A percentile compares a stretch with the other conserved stretches of the same genome.
Evolutionary conservation across 2,113 vertebrate genomes (phyloP).

Genomic region (Calidris pugnax): DNA sequence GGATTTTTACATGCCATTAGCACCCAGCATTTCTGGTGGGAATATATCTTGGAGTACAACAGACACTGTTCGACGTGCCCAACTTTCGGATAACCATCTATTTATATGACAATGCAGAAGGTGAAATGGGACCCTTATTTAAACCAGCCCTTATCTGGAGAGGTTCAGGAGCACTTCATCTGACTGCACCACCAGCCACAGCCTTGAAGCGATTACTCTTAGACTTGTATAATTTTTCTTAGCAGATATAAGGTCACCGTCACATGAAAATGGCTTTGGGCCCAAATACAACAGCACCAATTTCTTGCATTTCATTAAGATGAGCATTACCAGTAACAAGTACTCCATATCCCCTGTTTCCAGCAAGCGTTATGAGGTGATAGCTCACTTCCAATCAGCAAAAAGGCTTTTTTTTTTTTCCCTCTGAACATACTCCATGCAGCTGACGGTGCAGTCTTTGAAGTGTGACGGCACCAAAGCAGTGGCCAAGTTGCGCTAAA

Average conservation of each 20-base stretch:
- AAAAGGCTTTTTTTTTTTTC: neutral
- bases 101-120: neutral
- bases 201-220: neutral
- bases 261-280: neutral
- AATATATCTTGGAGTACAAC: neutral
- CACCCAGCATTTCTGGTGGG: neutral
- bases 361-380: neutral
- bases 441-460: too few species aligned
- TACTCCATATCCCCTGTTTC: neutral
- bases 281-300: neutral
- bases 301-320: neutral
- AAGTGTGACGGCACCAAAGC: neutral
- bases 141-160: neutral
- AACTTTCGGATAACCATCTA: neutral
- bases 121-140: neutral
- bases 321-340: neutral
- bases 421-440: neutral
- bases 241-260: neutral
- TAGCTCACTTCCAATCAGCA: neutral
- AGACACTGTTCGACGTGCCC: neutral
- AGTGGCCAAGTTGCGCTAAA: fast-evolving
- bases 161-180: neutral
- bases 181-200: neutral
- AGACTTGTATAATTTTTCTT: neutral
- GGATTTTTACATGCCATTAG: neutral